Base-by-base conservation (phyloP, 92 coral and sea anemone genomes). In the Epizoanthus ramosus region DNA sequence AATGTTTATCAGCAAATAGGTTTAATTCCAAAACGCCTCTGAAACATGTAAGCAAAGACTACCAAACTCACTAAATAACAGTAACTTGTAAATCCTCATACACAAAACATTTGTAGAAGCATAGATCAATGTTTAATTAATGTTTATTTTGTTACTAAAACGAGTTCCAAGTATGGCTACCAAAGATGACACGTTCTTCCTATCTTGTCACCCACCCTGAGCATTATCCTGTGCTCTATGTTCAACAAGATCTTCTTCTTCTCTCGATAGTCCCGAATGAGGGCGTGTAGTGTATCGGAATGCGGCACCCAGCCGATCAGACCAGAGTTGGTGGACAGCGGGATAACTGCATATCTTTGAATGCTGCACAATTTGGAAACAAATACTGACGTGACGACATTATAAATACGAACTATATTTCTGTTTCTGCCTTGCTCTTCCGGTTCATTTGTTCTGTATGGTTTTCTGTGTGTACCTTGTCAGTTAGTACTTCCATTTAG, bases 241-340 rank as follows among this genome's bases (percentile, higher is more conserved):
- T 96, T 96, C 74, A 96, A 84, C 22, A 96, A 79, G 43, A 96
- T 94, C 86, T 96, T 96, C 87, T 96, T 96, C 94, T 96, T 96
- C 57, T 96, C 99, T 61, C 99, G 88, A 88, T 96, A 96, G 91
- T 96, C 99, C 83, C 99, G 95, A 79, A 96, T 96, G 68, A 96
- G 98, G 65, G 97, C 94, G 86, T 96, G 99, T 66, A 96, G 87
- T 24, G 99, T 96, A 83, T 96, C 99, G 39, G 93, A 92, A 68
- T 96, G 99, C 37, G 99, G 99, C 33, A 96, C 98, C 99, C 99
- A 96, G 59, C 99, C 98, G 80, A 96, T 92, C 87, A 96, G 90
- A 52, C 99, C 99, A 17, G 99, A 96, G 97, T 96, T 96, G 76
- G 99, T 96, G 31, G 99, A 96, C 85, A 96, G 90, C 16, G 99